phyloP scores from a whole-genome alignment of 2,888 invertebrate species.

The Lithophane ornitopus region DNA sequence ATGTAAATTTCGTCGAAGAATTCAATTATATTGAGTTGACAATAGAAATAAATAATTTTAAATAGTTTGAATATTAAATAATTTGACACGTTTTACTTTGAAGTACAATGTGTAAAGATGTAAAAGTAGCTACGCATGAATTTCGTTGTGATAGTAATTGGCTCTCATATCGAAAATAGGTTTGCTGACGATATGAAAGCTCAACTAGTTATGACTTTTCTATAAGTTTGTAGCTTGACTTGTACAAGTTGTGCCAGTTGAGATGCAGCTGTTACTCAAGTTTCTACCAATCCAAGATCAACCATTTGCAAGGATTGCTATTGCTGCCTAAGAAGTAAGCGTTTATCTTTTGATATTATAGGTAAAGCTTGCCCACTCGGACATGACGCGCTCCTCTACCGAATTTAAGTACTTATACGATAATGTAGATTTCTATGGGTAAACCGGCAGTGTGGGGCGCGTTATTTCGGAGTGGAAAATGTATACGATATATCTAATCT shows the following conservation, averaged over 20 bases:
- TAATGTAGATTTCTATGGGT: no score
- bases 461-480: no score
- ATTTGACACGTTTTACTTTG: neutral
- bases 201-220: constrained; percentile 35
- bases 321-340: constrained; percentile 2
- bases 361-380: no score
- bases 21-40: neutral
- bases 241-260: constrained; percentile 19
- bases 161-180: constrained; percentile 1
- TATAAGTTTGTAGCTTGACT: constrained; percentile 37
- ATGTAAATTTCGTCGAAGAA: neutral
- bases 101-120: neutral
- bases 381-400: no score
- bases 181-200: constrained; percentile 19
- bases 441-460: no score
- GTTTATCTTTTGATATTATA: neutral
- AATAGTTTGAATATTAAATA: neutral
- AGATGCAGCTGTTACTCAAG: constrained; percentile 51
- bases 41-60: neutral
- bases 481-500: neutral
- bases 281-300: constrained; percentile 34
- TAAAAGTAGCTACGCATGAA: neutral
- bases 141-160: neutral
- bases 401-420: no score
- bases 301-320: constrained; percentile 21